Evolutionary conservation across 1,140 invertebrate species (phyloP), one percentile per base, ranked within the genome.

Genomic region (Drosophila persimilis): DNA sequence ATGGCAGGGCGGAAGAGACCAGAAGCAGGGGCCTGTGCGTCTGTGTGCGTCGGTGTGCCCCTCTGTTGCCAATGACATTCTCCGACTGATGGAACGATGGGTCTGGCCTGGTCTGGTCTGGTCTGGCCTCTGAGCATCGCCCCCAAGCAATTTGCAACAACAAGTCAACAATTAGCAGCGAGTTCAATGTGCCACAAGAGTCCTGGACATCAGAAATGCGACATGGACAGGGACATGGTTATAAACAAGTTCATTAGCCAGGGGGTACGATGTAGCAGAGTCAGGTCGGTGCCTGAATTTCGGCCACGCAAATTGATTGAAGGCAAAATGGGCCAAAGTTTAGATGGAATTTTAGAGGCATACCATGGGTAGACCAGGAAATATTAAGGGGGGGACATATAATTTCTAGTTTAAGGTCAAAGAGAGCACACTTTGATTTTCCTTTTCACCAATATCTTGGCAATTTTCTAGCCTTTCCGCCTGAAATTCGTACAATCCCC

Each of bases 231-330:
- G 63, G 51, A 50, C 41, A 47, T 44, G 77, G 73, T 60, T 58
- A 73, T 63, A 81, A 80, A 51, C 73, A 73, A 69, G 73, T 80
- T 80, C 58, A 80, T 80, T 80, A 80, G 77, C 53, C 31, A 46
- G 0, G 2, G 75, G 73, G 24, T 2, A 6, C 15, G 31, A 29
- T 8, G 20, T 17, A 15, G 3, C 9, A 11, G 24, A 3, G 5
- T 6, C 46, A 24, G 13, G 46, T 22, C 22, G 8, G n/a, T 8
- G 26, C 6, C 1, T 26, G 31, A 31, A 8, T 31, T 31, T 31
- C 8, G 8, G 8, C 13, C 48, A 7, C 31, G 39, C 29, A 35
- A 53, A 39, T 17, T 41, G 51, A 20, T 39, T 13, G 17, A 54
- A 43, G 13, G 43, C 24, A 22, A 24, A 50, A 29, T 11, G 24